phyloP scores from a whole-genome alignment of 1,140 invertebrate genomes.

The Lepidotrigona ventralis region DNA sequence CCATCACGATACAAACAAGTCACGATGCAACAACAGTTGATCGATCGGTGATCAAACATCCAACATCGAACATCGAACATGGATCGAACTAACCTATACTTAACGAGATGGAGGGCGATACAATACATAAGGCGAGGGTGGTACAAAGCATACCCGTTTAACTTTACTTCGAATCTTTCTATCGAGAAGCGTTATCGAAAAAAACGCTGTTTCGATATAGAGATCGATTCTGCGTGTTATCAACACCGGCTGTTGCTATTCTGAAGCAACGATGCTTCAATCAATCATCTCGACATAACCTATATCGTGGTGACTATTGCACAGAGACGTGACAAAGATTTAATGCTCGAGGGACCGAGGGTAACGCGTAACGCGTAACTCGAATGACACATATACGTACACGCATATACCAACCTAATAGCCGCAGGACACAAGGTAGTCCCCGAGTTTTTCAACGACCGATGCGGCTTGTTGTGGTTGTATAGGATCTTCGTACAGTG shows the following conservation, averaged over 20 bases:
- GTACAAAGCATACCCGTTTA: not conserved
- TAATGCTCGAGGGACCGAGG: not conserved
- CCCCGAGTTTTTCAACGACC: constrained; percentile 96
- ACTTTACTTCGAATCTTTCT: not conserved
- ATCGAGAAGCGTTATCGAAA: not conserved
- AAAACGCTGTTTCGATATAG: not conserved
- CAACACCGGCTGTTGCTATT: not conserved
- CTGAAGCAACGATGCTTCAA: not conserved
- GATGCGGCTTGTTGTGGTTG: constrained; percentile 96
- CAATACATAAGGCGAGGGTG: not conserved
- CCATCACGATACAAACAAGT: not conserved
- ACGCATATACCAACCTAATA: constrained; percentile 85
- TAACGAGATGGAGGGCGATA: not conserved
- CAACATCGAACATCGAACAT: accelerated
- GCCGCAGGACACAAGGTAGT: constrained; percentile 96
- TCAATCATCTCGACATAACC: not conserved
- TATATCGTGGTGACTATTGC: not conserved
- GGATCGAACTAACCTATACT: not conserved
- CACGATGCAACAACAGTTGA: not conserved
- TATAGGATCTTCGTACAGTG: constrained; percentile 95
- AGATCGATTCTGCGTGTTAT: not conserved
- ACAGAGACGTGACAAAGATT: not conserved
- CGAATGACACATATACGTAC: constrained; percentile 1
- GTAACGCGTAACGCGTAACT: not conserved
- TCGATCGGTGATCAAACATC: not conserved